Evolutionary conservation across 2,797 vertebrate genomes (phyloP), one percentile per base, ranked within the genome.

Genomic region (Sebastes hubbsi): DNA sequence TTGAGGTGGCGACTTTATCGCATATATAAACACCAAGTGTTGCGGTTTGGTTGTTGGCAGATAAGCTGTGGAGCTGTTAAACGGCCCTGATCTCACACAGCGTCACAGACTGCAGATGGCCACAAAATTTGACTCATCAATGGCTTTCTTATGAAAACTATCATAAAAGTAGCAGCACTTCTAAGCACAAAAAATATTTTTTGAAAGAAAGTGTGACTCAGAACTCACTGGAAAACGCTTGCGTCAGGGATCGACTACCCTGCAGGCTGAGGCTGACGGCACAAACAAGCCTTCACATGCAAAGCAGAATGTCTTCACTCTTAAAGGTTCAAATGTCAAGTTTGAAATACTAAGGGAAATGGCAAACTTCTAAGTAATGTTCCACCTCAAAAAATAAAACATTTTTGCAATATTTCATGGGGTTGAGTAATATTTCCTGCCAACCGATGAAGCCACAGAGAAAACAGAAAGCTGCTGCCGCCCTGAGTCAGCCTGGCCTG

Each of bases 201-300:
- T 20, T 10, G 8, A 18, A 18, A 7, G 3, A 22, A 9, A 46
- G 2, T 6, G 20, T 65, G 69, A 69, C 9, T 29, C 59, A 27
- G 22, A 60, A 4, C 1, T 30, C 16, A 6, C 9, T 61, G 22
- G 29, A 63, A 46, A 72, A 36, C 8, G 3, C 27, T 3, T 22
- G 42, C 4, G 4, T 66, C 64, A 32, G 32, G 66, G 12, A 66
- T n/a, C 11, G 11, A 63, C n/a, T 8, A 20, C 3, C 27, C 14
- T 62, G 81, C 67, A 60, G 38, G 54, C 11, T 27, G 20, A 71
- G 11, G 27, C 58, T 20, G 34, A 9, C 30, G 10, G 63, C 27
- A 38, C 34, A 69, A 49, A 72, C 75, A 56, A 59, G 68, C 24
- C 66, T 79, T 79, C 12, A 77, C 83, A 84, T 77, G 79, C 63